Percentiles rank a stretch among this genome's conserved stretches.
Conservation (phyloP, 2,888 invertebrate species). For the Branchipolynoe longqiensis region DNA sequence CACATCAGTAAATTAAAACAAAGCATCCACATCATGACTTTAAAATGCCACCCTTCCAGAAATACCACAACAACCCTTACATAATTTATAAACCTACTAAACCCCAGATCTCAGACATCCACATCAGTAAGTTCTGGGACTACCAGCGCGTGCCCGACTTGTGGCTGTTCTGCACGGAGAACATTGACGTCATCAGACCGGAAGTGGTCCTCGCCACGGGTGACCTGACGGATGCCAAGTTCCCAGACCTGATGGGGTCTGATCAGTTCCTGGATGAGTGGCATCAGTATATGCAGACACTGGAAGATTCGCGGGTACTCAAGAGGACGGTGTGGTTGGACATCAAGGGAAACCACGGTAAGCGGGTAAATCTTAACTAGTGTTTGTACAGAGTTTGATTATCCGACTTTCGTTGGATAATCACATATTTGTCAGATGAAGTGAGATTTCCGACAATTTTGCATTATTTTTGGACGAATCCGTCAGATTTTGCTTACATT, state of each 20-base stretch:
- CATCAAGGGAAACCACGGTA: conserved; percentile 94
- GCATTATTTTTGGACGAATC: too few species aligned
- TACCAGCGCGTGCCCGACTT: conserved; percentile 88
- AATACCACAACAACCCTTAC: too few species aligned
- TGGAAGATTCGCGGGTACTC: conserved; percentile 86
- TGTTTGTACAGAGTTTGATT: neutral
- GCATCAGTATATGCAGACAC: conserved; percentile 88
- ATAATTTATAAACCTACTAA: too few species aligned
- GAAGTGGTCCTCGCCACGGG: conserved; percentile 89
- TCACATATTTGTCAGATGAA: too few species aligned
- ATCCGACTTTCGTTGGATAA: too few species aligned
- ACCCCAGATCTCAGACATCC: conserved; percentile 95
- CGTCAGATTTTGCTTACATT: too few species aligned
- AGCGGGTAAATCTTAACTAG: neutral
- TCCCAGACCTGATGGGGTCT: conserved; percentile 89
- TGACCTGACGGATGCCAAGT: conserved; percentile 94
- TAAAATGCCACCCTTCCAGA: too few species aligned
- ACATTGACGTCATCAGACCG: conserved; percentile 88
- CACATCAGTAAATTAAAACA: too few species aligned
- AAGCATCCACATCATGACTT: too few species aligned
- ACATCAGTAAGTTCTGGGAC: conserved; percentile 92
- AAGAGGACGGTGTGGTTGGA: conserved; percentile 92
- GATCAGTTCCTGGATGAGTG: conserved; percentile 91
- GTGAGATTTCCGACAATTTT: too few species aligned
- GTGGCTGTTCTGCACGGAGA: conserved; percentile 89